Base-by-base conservation (phyloP, 2,113 vertebrate genomes). In the Lepisosteus oculatus region DNA sequence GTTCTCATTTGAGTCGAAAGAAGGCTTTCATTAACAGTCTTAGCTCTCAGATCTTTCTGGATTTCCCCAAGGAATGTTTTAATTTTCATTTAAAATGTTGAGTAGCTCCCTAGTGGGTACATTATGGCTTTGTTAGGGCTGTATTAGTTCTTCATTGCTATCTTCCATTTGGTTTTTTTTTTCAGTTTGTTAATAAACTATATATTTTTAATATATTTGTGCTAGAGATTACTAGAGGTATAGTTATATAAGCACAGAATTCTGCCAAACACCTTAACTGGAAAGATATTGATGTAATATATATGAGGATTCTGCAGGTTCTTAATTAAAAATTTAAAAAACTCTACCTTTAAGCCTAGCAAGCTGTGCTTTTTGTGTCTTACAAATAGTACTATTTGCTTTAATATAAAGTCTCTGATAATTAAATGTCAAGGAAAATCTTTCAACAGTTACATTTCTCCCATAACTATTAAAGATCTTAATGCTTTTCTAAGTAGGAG, bases 211-310 rank as follows among this genome's bases (percentile, higher is more conserved):
- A 71, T 81, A 85, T 85, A 80, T 79, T 79, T 83, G 87, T 87
- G 88, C 92, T 77, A 29, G 80, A 86, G 90, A 92, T 91, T 91
- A 91, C 90, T 85, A 82, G 88, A 90, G 89, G 89, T 91, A 87
- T 87, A 87, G 88, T 92, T 90, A 89, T 80, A 79, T 90, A 92
- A 92, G 82, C 83, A 51, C 47, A 9, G 47, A 51, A 29, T 29
- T 29, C 29, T 29, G 29, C 1, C 29, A 29, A 29, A 29, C 29
- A 29, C 29, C 29, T 29, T 29, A 29, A 29, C 29, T 29, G 29
- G 29, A 29, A 29, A 29, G 29, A 29, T 29, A 29, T 29, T 29
- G 29, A 29, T 29, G 29, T 29, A 29, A 29, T 29, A 29, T 29
- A 29, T 29, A 29, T 29, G 29, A 29, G 29, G 29, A 29, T 29